Evolutionary conservation across 2,113 vertebrate genomes (phyloP).

Genomic region (Sardina pilchardus): DNA sequence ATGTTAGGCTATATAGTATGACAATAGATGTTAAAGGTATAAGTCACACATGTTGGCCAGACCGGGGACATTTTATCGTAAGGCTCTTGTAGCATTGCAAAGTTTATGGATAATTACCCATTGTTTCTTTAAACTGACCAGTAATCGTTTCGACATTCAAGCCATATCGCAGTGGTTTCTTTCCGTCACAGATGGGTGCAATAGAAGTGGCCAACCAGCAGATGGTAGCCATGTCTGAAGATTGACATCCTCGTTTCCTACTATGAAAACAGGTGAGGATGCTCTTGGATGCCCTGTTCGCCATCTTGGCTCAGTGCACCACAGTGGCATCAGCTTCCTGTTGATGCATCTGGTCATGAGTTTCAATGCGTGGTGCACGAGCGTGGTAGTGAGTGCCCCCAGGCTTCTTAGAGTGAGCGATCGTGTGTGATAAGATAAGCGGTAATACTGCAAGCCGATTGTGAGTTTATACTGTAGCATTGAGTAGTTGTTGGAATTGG

Average conservation of each 20-base stretch:
- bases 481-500: background rate
- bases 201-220: conserved; percentile 31
- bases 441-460: background rate
- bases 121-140: conserved; percentile 1
- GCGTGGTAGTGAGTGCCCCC: background rate
- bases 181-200: conserved; percentile 15
- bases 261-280: conserved; percentile 34
- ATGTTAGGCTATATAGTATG: too few relatives aligned
- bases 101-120: background rate
- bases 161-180: background rate
- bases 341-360: conserved; percentile 26
- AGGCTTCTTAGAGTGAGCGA: background rate
- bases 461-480: background rate
- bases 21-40: background rate
- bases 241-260: conserved; percentile 13
- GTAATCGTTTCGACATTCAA: background rate
- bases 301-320: conserved; percentile 53
- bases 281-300: conserved; percentile 29
- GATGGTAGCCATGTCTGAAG: conserved; percentile 46
- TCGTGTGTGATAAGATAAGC: background rate
- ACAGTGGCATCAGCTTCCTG: conserved; percentile 43
- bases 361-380: conserved; percentile 8
- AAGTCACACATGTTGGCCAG: background rate
- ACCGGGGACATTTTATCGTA: too few relatives aligned
- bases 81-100: background rate